Percentiles rank a stretch among this genome's conserved stretches.
These are phyloP conservation scores for Amorpha juglandis DNA, from an alignment of 2,888 invertebrate genomes.

Conservation along the genomic window DNA sequence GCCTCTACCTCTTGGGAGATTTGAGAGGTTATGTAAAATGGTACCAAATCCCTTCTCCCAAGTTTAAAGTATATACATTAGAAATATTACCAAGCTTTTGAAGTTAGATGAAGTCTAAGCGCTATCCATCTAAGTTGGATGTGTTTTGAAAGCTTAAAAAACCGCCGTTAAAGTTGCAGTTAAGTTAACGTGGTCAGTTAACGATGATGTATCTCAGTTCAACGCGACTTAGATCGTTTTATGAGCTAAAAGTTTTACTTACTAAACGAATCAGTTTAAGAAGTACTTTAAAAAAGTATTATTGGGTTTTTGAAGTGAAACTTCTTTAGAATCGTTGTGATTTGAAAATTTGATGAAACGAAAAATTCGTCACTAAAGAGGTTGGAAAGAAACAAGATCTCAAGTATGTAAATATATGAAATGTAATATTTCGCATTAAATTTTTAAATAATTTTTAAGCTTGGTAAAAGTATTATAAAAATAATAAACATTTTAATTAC, in stretches of 20 bases:
- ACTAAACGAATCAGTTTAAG: slow-evolving; percentile 6
- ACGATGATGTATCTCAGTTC: slow-evolving; percentile 66
- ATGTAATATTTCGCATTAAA: too few species aligned
- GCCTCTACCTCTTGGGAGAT: too few species aligned
- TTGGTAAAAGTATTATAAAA: too few species aligned
- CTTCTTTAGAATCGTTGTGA: too few species aligned
- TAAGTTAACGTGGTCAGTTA: slow-evolving; percentile 63
- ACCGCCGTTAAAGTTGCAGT: slow-evolving; percentile 52
- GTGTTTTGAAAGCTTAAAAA: slow-evolving; percentile 57
- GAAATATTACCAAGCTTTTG: slow-evolving; percentile 27
- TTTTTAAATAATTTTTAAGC: too few species aligned
- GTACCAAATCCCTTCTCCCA: background rate
- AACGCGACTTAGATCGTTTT: slow-evolving; percentile 55
- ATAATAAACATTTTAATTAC: too few species aligned
- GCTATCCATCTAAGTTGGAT: slow-evolving; percentile 70
- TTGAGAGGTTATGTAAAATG: background rate
- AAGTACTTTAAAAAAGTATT: too few species aligned
- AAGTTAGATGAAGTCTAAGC: slow-evolving; percentile 59
- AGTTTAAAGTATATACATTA: slow-evolving; percentile 31
- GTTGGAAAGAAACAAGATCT: too few species aligned
- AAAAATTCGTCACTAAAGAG: too few species aligned
- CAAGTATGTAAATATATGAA: too few species aligned
- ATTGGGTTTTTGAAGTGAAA: too few species aligned
- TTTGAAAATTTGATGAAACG: too few species aligned
- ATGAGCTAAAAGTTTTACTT: slow-evolving; percentile 36